These are phyloP conservation scores for Torymus aiolomorphi DNA, from an alignment of 2,888 invertebrate genomes.

Conservation along the genomic window DNA sequence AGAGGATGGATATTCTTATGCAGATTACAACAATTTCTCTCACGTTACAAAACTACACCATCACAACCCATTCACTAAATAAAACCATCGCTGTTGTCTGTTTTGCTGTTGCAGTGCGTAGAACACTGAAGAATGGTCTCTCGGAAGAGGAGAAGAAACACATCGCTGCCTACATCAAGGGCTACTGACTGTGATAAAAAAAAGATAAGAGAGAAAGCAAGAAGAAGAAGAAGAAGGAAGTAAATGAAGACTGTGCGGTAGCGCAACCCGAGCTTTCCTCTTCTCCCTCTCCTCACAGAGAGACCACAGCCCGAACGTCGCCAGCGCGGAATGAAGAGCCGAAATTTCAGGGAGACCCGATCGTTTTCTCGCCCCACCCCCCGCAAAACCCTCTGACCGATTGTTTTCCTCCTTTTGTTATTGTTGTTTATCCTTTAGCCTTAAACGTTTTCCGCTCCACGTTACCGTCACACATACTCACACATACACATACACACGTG, in stretches of 20 bases:
- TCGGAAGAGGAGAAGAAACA: constrained; percentile 89
- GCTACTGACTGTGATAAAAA: constrained; percentile 79
- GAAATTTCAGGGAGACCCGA: too few species aligned
- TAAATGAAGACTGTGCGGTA: constrained; percentile 1
- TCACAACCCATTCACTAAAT: neutral
- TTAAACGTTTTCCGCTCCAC: neutral
- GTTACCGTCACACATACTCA: neutral
- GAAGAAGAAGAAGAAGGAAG: constrained; percentile 11
- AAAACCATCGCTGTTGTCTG: neutral
- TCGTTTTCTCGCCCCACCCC: neutral
- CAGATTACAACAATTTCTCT: neutral
- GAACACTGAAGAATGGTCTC: constrained; percentile 88
- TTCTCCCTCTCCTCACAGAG: constrained; percentile 24
- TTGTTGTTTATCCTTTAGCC: neutral
- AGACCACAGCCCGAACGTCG: too few species aligned
- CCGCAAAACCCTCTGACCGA: constrained; percentile 20
- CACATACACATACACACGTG: neutral
- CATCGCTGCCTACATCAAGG: constrained; percentile 85
- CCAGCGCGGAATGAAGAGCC: too few species aligned
- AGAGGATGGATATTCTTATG: too few species aligned
- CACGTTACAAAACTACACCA: neutral
- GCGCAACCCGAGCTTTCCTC: constrained; percentile 32
- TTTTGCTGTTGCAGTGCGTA: constrained; percentile 81
- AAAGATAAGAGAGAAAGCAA: constrained; percentile 28
- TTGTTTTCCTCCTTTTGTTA: constrained; percentile 8